Evolutionary conservation across 1,140 invertebrate species (phyloP).

Genomic region (Phymorhynchus buccinoides): DNA sequence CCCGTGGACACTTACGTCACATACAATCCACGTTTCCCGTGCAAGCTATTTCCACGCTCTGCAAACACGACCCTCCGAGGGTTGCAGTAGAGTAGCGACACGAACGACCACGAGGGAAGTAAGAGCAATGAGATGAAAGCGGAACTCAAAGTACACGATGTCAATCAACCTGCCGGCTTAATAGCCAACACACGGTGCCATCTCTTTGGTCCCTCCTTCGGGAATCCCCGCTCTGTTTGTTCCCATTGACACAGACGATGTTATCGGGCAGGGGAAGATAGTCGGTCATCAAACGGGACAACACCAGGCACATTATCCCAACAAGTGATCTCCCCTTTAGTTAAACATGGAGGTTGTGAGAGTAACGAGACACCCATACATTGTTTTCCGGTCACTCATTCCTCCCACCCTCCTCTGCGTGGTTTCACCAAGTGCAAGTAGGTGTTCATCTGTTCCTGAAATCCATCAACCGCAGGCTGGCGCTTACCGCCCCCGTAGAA

Average conservation of each 20-base stretch:
- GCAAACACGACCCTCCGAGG: neutral
- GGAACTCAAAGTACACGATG: neutral
- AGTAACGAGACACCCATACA: too few relatives aligned
- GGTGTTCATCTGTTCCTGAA: neutral
- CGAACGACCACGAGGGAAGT: neutral
- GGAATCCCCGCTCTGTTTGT: neutral
- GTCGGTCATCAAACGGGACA: neutral
- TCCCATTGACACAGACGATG: neutral
- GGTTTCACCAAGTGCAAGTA: neutral
- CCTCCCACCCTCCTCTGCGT: neutral
- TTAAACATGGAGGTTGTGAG: neutral
- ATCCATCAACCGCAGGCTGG: neutral
- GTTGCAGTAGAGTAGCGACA: neutral
- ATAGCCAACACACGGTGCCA: neutral
- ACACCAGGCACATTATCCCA: neutral
- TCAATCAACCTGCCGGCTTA: neutral
- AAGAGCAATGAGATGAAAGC: neutral
- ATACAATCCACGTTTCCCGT: neutral
- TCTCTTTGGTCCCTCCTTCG: neutral
- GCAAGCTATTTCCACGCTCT: neutral
- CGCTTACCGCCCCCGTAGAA: neutral
- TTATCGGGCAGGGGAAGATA: neutral
- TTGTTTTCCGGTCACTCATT: too few relatives aligned
- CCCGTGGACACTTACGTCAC: neutral
- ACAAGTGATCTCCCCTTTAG: neutral